Percentiles rank a stretch among this genome's conserved stretches.
These are phyloP conservation scores for Yasuhikotakia modesta DNA, from an alignment of 2,797 vertebrate species.

Conservation along the genomic window DNA sequence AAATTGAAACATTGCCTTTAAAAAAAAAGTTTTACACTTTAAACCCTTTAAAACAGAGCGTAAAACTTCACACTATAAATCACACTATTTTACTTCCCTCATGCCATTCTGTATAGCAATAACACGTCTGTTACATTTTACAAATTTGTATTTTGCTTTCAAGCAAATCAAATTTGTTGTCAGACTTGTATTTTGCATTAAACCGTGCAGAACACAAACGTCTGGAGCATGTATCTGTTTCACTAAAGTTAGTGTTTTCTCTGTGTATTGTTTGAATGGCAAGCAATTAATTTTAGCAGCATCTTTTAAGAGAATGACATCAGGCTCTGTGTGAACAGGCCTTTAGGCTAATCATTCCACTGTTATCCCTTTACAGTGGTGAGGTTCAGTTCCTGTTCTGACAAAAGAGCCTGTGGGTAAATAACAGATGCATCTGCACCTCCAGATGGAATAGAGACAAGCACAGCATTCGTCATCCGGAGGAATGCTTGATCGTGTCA, in stretches of 20 bases:
- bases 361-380: background rate
- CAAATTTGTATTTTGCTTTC: background rate
- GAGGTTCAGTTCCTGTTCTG: slow-evolving; percentile 9
- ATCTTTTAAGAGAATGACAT: slow-evolving; percentile 11
- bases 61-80: too few relatives aligned
- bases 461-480: slow-evolving; percentile 14
- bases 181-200: background rate
- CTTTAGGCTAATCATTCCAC: slow-evolving; percentile 6
- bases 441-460: slow-evolving; percentile 10
- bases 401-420: slow-evolving; percentile 1
- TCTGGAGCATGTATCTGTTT: background rate
- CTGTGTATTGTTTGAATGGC: background rate
- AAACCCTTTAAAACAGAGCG: too few relatives aligned
- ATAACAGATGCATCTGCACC: slow-evolving; percentile 2
- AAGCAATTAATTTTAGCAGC: background rate
- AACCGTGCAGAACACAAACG: background rate
- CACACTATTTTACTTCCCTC: too few relatives aligned
- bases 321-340: background rate
- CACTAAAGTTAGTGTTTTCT: background rate
- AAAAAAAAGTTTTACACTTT: too few relatives aligned
- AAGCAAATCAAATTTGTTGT: background rate
- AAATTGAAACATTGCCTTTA: too few relatives aligned
- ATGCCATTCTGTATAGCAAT: too few relatives aligned
- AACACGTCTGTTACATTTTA: too few relatives aligned
- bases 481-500: slow-evolving; percentile 46